Base-by-base conservation (phyloP, 53 echinoderm and acorn worm genomes). In the Holothuria scabra region DNA sequence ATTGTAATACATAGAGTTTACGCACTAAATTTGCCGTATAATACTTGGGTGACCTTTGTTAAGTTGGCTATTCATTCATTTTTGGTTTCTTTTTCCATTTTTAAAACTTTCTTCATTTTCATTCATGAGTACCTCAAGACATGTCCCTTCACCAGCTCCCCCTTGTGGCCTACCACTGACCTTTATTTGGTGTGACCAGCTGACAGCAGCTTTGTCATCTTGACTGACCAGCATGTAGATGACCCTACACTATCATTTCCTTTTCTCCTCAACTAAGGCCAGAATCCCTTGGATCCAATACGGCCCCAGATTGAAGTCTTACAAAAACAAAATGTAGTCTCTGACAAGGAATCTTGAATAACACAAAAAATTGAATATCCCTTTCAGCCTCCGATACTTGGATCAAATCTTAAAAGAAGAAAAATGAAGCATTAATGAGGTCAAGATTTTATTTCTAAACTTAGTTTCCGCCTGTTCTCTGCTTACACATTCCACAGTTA, bases 391-490 rank as follows among this genome's bases (percentile, higher is more conserved):
- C 72, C 14, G 49, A 72, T 72, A 72, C 44, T 72, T 72, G 72
- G 72, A 72, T 72, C 72, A 72, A 72, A 72, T 72, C 72, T 72
- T 72, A 46, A 38, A 48, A 72, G 46, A 72, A 72, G 46, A 72
- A 72, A 72, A 72, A 72, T 72, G 44, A 48, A 72, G 72, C 48
- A 72, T 72, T 72, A 72, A 46, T 72, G 72, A 72, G 72, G 72
- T 72, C 72, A 72, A 72, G 72, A 72, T 72, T 72, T 72, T 72
- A 72, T 72, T 72, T 72, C 48, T 48, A 72, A 72, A 72, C 72
- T 72, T 72, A 46, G 72, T 72, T 72, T 44, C 46, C 44, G 44
- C 72, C 48, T 34, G 24, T 26, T 16, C 46, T 72, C 72, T 67
- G 67, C 67, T 46, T 67, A 23, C 44, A 72, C 72, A 72, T 72